Evolutionary conservation across 2,888 invertebrate genomes (phyloP).

Genomic region (Calliscelio sp.): DNA sequence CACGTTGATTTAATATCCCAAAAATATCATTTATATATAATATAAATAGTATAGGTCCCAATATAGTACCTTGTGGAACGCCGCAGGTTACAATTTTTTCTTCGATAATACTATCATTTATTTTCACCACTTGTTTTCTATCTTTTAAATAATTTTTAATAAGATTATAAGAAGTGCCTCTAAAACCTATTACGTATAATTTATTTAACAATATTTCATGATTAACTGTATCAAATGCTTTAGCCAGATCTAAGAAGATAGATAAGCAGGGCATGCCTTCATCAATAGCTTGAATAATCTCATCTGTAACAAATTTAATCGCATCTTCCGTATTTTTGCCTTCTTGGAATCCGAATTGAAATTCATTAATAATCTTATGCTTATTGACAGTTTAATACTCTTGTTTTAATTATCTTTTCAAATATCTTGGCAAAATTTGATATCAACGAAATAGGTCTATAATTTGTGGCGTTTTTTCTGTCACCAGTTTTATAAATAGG

Average conservation of each 20-base stretch:
- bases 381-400: neutral
- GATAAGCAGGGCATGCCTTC: neutral
- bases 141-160: neutral
- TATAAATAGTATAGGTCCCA: conserved; percentile 25
- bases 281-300: neutral
- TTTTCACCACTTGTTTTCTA: neutral
- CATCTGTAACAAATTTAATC: neutral
- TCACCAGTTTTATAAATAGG: neutral
- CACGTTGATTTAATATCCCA: neutral
- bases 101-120: neutral
- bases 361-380: neutral
- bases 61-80: conserved; percentile 21
- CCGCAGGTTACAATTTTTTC: neutral
- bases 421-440: conserved; percentile 1
- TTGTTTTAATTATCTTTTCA: neutral
- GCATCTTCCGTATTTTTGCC: neutral
- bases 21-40: conserved; percentile 36
- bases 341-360: conserved; percentile 10
- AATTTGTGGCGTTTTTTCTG: neutral
- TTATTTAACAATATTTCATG: conserved; percentile 20
- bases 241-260: conserved; percentile 14
- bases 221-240: conserved; percentile 28
- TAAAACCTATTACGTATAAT: neutral
- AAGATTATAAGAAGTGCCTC: neutral
- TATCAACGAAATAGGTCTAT: neutral